A percentile compares a stretch with the other conserved stretches of the same genome.
phyloP scores from a whole-genome alignment of 2,797 vertebrate species.

The Girardinus metallicus region DNA sequence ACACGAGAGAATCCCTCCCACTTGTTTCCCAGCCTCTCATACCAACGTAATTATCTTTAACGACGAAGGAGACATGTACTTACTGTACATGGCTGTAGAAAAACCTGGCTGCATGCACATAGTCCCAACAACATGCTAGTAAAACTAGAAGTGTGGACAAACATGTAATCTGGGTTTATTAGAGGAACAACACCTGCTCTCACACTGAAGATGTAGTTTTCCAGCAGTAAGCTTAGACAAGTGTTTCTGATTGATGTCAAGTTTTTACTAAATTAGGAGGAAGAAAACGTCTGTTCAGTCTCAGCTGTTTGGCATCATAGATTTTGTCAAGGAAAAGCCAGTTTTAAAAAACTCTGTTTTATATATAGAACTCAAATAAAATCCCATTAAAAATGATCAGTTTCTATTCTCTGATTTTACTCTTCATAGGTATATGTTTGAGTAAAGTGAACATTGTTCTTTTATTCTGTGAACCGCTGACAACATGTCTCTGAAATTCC shows the following conservation, averaged over 20 bases:
- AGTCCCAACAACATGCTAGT: neutral
- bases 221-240: neutral
- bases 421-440: too few species aligned
- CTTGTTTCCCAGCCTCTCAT: conserved; percentile 25
- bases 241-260: neutral
- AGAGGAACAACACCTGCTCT: neutral
- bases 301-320: neutral
- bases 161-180: neutral
- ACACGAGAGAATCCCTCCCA: conserved; percentile 58
- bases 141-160: too few species aligned
- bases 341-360: too few species aligned
- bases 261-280: neutral
- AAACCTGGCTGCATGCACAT: conserved; percentile 11
- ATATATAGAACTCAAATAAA: too few species aligned
- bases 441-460: too few species aligned
- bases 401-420: too few species aligned
- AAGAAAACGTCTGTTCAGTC: neutral
- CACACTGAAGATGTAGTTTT: neutral
- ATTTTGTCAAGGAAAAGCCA: neutral
- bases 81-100: neutral
- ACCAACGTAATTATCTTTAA: neutral
- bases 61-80: neutral
- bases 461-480: too few species aligned
- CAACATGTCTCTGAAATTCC: too few species aligned
- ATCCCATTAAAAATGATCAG: too few species aligned